Percentiles rank a stretch among this genome's conserved stretches.
Conservation (phyloP, 2,113 vertebrate species). For the Acanthisitta chloris region DNA sequence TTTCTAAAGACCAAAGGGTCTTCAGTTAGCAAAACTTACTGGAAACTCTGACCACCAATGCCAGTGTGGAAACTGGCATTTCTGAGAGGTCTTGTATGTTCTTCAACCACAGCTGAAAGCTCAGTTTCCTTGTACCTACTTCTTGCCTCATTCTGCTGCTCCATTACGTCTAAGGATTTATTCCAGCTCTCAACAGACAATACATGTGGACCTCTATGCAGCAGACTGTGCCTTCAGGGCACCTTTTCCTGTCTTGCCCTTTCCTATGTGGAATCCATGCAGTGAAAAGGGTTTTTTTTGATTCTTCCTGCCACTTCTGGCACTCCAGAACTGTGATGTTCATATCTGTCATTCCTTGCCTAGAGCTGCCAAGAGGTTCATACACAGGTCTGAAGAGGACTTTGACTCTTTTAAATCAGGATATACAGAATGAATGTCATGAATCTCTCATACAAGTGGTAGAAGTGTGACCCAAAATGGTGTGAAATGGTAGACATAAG, state of each 20-base stretch:
- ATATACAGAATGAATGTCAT: background rate
- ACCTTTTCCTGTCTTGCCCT: background rate
- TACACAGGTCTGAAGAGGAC: background rate
- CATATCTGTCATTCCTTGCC: background rate
- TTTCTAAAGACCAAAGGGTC: background rate
- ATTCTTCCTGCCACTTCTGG: background rate
- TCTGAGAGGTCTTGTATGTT: background rate
- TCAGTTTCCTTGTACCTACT: background rate
- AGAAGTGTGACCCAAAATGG: background rate
- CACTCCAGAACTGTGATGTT: background rate
- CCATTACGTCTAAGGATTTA: background rate
- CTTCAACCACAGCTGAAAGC: background rate
- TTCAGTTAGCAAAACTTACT: background rate
- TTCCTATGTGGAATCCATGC: background rate
- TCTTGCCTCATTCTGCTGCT: background rate
- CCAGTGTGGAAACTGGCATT: background rate
- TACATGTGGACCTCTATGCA: background rate
- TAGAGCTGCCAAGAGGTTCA: background rate
- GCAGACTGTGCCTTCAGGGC: background rate
- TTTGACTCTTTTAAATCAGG: background rate
- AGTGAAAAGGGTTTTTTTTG: background rate
- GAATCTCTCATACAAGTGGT: background rate
- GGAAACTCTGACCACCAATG: background rate
- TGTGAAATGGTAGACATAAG: background rate
- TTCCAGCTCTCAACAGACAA: background rate